Evolutionary conservation across 2,113 vertebrate genomes (phyloP).

Genomic region (Furnarius figulus): DNA sequence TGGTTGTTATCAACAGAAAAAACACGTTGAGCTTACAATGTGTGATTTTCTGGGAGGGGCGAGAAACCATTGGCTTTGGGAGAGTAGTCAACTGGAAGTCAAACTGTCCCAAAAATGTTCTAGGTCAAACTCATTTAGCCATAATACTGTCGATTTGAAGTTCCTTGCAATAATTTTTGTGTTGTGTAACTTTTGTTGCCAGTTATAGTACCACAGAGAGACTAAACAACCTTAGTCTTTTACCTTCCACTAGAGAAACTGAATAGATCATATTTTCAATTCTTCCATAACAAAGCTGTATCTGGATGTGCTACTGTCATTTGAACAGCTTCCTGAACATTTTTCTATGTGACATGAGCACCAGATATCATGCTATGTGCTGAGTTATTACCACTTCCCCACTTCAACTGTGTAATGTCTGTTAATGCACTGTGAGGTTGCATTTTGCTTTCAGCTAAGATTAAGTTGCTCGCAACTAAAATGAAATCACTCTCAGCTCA

Average conservation of each 20-base stretch:
- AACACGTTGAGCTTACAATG: fast-evolving
- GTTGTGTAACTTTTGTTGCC: background rate
- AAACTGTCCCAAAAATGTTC: background rate
- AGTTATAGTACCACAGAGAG: background rate
- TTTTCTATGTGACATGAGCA: background rate
- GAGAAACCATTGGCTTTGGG: background rate
- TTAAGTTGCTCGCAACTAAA: background rate
- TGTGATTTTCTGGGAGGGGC: background rate
- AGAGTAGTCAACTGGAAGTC: background rate
- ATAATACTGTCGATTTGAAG: background rate
- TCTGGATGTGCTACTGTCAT: background rate
- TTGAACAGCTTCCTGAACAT: background rate
- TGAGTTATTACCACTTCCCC: background rate
- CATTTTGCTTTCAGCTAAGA: background rate
- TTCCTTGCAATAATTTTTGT: background rate
- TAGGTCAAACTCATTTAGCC: background rate
- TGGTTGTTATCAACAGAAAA: background rate
- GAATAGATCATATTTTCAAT: background rate
- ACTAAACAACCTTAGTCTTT: background rate
- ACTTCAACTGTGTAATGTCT: background rate
- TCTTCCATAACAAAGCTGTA: background rate
- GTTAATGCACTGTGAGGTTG: background rate
- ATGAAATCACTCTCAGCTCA: background rate
- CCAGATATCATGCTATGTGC: background rate
- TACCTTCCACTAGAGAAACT: background rate